These are phyloP conservation scores for Catocala fraxini DNA, from an alignment of 2,888 invertebrate species.

Conservation along the genomic window DNA sequence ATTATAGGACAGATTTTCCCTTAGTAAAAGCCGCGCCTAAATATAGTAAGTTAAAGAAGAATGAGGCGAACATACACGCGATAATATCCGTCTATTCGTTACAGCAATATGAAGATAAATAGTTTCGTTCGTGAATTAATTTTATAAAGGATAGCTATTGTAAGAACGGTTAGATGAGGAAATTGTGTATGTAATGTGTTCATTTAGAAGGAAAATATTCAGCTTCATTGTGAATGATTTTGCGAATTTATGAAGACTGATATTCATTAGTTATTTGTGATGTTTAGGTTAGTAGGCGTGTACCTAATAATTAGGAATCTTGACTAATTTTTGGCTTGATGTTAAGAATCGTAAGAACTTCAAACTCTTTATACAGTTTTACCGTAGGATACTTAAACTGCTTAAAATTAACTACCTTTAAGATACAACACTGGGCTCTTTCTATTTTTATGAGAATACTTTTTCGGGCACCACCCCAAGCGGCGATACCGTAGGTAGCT, in stretches of 20 bases:
- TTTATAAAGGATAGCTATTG: constrained; percentile 17
- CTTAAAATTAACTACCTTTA: too few species aligned
- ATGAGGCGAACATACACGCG: neutral
- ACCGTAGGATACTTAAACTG: too few species aligned
- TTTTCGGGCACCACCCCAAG: too few species aligned
- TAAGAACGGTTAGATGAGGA: neutral
- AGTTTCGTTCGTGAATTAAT: constrained; percentile 17
- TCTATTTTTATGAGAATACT: too few species aligned
- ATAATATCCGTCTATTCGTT: constrained; percentile 15
- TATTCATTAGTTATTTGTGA: constrained; percentile 5
- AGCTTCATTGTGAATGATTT: constrained; percentile 9
- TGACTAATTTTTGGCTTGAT: too few species aligned
- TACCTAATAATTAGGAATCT: too few species aligned
- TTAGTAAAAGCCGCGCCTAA: neutral
- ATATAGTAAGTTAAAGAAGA: neutral
- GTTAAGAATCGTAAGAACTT: too few species aligned
- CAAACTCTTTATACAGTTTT: too few species aligned
- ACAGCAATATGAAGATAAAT: constrained; percentile 22
- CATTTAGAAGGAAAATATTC: neutral
- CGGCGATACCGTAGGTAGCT: too few species aligned
- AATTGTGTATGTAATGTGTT: constrained; percentile 6
- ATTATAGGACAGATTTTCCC: neutral
- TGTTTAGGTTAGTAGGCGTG: too few species aligned
- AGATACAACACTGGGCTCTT: too few species aligned
- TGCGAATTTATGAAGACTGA: neutral